Conservation (phyloP, 2,888 invertebrate species). For the Ctena decussata region DNA sequence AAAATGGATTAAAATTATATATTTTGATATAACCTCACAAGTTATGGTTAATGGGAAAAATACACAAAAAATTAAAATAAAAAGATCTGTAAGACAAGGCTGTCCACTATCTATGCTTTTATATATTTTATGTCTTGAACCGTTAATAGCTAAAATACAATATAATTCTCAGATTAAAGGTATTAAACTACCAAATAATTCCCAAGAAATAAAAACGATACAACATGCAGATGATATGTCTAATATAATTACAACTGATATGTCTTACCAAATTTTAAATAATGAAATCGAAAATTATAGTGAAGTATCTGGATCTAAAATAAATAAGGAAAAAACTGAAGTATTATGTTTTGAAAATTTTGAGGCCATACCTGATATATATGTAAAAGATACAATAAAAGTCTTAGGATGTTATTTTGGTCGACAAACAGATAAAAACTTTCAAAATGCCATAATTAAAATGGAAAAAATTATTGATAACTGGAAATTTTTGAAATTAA, state of each 20-base stretch:
- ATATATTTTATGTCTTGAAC: background rate
- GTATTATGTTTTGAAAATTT: background rate
- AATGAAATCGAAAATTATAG: background rate
- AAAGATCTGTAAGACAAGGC: conserved; percentile 17
- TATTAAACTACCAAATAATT: conserved; percentile 1
- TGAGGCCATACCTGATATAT: background rate
- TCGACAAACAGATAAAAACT: background rate
- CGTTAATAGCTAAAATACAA: background rate
- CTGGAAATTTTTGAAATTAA: background rate
- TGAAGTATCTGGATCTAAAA: conserved; percentile 21
- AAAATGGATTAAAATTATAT: conserved; percentile 3
- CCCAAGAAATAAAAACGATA: background rate
- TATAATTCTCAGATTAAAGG: background rate
- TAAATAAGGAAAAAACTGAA: conserved; percentile 22
- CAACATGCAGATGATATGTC: conserved; percentile 25
- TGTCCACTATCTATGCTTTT: conserved; percentile 17
- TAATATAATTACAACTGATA: background rate
- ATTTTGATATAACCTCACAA: background rate
- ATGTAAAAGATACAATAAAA: background rate
- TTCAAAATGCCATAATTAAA: background rate
- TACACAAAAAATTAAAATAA: background rate
- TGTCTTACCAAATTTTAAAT: background rate
- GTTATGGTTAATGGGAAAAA: background rate
- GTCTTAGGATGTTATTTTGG: background rate
- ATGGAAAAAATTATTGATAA: background rate